A percentile compares a stretch with the other conserved stretches of the same genome.
Evolutionary conservation across 2,888 invertebrate genomes (phyloP).

Genomic region (Nebria brevicollis): DNA sequence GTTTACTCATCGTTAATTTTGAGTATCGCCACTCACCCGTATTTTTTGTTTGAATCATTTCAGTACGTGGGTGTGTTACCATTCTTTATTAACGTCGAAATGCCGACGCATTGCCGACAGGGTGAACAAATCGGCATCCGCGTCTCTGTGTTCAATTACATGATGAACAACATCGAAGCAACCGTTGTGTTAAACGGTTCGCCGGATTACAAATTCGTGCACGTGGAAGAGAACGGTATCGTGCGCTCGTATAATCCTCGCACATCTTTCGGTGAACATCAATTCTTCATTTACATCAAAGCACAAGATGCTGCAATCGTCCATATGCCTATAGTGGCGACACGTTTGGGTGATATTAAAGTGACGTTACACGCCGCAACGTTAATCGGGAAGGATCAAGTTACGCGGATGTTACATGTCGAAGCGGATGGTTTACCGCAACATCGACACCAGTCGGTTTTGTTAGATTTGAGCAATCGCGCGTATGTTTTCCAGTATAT

Average conservation of each 20-base stretch:
- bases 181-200: conserved; percentile 88
- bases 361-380: conserved; percentile 82
- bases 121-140: conserved; percentile 95
- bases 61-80: conserved; percentile 90
- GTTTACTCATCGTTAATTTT: background rate
- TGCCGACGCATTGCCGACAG: conserved; percentile 83
- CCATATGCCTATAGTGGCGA: conserved; percentile 90
- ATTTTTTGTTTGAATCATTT: conserved; percentile 49
- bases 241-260: conserved; percentile 90
- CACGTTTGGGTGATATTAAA: conserved; percentile 77
- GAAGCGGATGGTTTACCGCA: conserved; percentile 92
- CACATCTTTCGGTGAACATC: conserved; percentile 92
- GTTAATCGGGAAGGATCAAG: conserved; percentile 77
- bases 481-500: conserved; percentile 94
- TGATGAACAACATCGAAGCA: conserved; percentile 84
- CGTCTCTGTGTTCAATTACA: conserved; percentile 94
- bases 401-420: conserved; percentile 74
- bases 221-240: conserved; percentile 88
- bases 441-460: conserved; percentile 89
- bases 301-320: conserved; percentile 85
- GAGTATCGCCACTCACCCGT: background rate
- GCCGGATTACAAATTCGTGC: conserved; percentile 88
- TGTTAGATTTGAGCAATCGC: conserved; percentile 91
- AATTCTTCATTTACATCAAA: conserved; percentile 88
- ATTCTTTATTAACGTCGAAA: conserved; percentile 95